Base-by-base conservation (phyloP, 1,140 invertebrate species). In the Homalodisca vitripennis region DNA sequence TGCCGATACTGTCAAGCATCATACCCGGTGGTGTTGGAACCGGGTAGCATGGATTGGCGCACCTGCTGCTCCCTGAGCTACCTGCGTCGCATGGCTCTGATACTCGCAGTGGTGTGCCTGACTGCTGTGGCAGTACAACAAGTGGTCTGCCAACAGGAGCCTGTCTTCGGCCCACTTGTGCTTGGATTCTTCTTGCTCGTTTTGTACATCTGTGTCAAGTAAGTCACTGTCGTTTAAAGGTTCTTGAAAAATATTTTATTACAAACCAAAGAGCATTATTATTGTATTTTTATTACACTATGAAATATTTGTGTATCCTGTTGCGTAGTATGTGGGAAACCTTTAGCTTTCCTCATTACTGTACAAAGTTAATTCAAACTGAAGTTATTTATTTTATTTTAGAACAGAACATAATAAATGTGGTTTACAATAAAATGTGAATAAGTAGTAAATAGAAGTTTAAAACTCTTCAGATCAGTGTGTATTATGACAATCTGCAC, bases 201-300 rank as follows among this genome's bases (percentile, higher is more conserved):
- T n/a, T 22, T 68, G 17, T 68, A 68, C 48, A 48, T 68, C 20
- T 68, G 66, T 34, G 48, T 68, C 47, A 68, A 68, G 66, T 68
- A 26, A 51, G 66, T 68, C 17, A 41, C 34, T 10, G 6, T 17
- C 6, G 6, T 41, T 41, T 6, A 41, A 41, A 10, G 6, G 17
- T 6, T 41, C 17, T 41, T 41, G 17, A 41, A 6, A 41, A 41
- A 6, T 41, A 41, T 41, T 41, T 41, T n/a, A n/a, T n/a, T n/a
- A n/a, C n/a, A n/a, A n/a, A n/a, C n/a, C n/a, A n/a, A n/a, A n/a
- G n/a, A n/a, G n/a, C n/a, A n/a, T n/a, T n/a, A n/a, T n/a, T n/a
- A n/a, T n/a, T n/a, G n/a, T n/a, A n/a, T n/a, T n/a, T n/a, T n/a
- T n/a, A n/a, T n/a, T n/a, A n/a, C n/a, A n/a, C n/a, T n/a, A n/a